These are phyloP conservation scores for Melanotaenia trifasciata DNA, from an alignment of 2,797 vertebrate species.

Conservation along the genomic window DNA sequence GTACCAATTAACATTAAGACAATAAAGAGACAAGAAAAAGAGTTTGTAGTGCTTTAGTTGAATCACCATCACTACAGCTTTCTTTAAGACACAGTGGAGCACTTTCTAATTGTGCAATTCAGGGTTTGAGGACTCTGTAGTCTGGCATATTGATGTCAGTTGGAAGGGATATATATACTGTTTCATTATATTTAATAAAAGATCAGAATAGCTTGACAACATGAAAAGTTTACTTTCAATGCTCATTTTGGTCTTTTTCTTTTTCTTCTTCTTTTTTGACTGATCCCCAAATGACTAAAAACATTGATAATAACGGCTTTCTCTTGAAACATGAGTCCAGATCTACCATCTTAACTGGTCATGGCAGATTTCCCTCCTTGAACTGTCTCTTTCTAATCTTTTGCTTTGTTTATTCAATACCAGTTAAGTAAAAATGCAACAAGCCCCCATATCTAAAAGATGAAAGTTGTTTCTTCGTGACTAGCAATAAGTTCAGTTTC, in stretches of 20 bases:
- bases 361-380: slow-evolving; percentile 1
- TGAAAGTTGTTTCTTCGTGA: too few species aligned
- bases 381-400: neutral
- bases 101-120: slow-evolving; percentile 21
- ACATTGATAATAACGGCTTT: neutral
- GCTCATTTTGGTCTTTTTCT: neutral
- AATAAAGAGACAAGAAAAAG: slow-evolving; percentile 12
- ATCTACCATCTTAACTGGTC: neutral
- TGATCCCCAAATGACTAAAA: neutral
- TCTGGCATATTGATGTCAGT: slow-evolving; percentile 7
- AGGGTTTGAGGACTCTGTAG: slow-evolving; percentile 1
- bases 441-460: too few species aligned
- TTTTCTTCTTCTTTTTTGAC: neutral
- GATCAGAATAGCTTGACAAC: neutral
- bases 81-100: slow-evolving; percentile 13
- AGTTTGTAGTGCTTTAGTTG: slow-evolving; percentile 11
- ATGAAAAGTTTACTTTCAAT: neutral
- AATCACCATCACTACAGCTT: slow-evolving; percentile 9
- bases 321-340: neutral
- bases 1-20: slow-evolving; percentile 37
- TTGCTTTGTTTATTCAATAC: neutral
- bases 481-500: too few species aligned
- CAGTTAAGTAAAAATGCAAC: neutral
- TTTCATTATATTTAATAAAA: neutral
- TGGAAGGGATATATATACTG: neutral